Percentiles rank a stretch among this genome's conserved stretches.
Evolutionary conservation across 2,888 invertebrate species (phyloP).

Genomic region (Nemotelus nigrinus): DNA sequence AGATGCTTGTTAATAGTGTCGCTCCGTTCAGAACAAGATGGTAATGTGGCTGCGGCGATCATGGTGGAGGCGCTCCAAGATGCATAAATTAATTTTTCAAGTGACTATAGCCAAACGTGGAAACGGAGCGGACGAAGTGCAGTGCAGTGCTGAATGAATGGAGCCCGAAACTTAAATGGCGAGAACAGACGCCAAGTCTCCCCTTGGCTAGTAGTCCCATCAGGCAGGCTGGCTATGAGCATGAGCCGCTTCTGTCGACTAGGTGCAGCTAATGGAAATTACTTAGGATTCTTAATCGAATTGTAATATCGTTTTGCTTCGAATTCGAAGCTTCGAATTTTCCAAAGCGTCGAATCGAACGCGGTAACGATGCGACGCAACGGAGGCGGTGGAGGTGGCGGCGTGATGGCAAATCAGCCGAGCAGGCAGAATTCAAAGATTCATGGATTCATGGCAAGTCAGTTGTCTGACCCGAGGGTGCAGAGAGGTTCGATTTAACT

Average conservation of each 20-base stretch:
- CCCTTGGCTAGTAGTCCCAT: background rate
- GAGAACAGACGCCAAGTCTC: background rate
- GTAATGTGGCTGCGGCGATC: conserved; percentile 12
- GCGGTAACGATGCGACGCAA: background rate
- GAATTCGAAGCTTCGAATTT: conserved; percentile 5
- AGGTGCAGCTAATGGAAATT: conserved; percentile 36
- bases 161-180: conserved; percentile 16
- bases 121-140: background rate
- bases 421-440: conserved; percentile 26
- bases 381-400: background rate
- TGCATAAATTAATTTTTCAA: conserved; percentile 43
- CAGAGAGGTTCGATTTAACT: conserved; percentile 41
- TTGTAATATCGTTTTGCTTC: conserved; percentile 35
- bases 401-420: background rate
- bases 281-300: conserved; percentile 45
- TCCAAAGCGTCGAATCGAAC: conserved; percentile 10
- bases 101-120: background rate
- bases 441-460: conserved; percentile 40
- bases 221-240: background rate
- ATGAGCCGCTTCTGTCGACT: conserved; percentile 7
- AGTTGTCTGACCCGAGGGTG: conserved; percentile 37
- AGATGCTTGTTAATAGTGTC: conserved; percentile 42
- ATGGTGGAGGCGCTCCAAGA: conserved; percentile 42
- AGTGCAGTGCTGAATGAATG: background rate
- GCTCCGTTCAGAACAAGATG: conserved; percentile 31